A percentile compares a stretch with the other conserved stretches of the same genome.
These are phyloP conservation scores for Hapalemur alaotrensis DNA, from an alignment of 2,797 vertebrate species.

Conservation along the genomic window DNA sequence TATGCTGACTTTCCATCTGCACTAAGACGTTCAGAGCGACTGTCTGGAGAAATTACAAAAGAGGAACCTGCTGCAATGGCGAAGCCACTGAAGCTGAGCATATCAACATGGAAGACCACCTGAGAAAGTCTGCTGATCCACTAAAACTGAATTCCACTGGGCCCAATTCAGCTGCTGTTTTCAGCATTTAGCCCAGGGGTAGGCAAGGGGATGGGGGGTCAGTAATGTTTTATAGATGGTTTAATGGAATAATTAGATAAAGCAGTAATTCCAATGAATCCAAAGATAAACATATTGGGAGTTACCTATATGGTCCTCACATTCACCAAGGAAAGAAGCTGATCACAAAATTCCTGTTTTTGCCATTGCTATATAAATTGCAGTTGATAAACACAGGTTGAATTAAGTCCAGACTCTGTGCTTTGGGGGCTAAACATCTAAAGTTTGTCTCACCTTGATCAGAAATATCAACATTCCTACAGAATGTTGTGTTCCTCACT, in stretches of 20 bases:
- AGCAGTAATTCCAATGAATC: background rate
- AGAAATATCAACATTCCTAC: no score
- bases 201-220: background rate
- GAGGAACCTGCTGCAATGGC: no score
- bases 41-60: background rate
- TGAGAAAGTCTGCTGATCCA: background rate
- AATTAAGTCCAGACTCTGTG: background rate
- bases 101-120: background rate
- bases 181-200: background rate
- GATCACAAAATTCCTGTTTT: background rate
- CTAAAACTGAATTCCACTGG: background rate
- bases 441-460: background rate
- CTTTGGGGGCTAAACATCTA: background rate
- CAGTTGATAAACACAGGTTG: background rate
- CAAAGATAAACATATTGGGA: background rate
- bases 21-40: no score
- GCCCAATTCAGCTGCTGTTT: background rate
- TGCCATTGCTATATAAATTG: background rate
- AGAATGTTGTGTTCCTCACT: background rate
- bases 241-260: background rate
- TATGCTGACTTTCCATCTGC: no score
- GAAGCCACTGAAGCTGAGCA: background rate
- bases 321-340: background rate
- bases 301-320: no score
- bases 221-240: background rate